Base-by-base conservation (phyloP, 2,888 invertebrate genomes). In the Drosophila anomelani region DNA sequence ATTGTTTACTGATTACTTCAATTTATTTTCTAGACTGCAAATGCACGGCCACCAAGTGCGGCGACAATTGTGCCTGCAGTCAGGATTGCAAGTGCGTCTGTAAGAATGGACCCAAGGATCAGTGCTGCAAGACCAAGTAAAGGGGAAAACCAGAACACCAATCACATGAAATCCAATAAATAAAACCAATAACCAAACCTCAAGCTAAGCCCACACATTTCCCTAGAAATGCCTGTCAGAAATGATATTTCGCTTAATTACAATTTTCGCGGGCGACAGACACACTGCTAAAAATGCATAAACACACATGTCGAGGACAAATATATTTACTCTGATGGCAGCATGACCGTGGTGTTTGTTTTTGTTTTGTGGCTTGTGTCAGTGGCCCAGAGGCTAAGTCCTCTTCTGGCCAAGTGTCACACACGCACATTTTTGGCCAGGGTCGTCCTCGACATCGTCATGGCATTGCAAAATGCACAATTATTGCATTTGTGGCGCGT, bases 61-160 rank as follows among this genome's bases (percentile, higher is more conserved):
- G 89, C 20, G 84, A 88, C 64, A 90, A 88, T 32, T 90, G 89
- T 39, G 67, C 75, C 36, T 90, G 90, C 60, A 78, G 47, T n/a
- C 49, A 77, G 67, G 80, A 88, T 20, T 90, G 90, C 63, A 80
- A 80, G 3, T 90, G 90, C 51, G 82, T 77, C 38, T 89, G 89
- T 69, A 89, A 89, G 36, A 73, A 74, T 4, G 87, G 88, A 51
- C 71, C 78, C 69, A 89, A 85, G 78, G 85, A 85, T 7, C 64
- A 88, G 76, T 89, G 90, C 36, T 89, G 83, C 76, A 88, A 80
- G 55, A 63, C 74, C 54, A 73, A 77, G 44, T 59, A 55, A 6
- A 1, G 20, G 12, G 23, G 23, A 23, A 23, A 23, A 23, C 23
- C 23, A 3, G 23, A 23, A 23, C 20, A 13, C 46, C 10, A 20